Conservation (phyloP, 2,113 vertebrate genomes). For the Murina feae region DNA sequence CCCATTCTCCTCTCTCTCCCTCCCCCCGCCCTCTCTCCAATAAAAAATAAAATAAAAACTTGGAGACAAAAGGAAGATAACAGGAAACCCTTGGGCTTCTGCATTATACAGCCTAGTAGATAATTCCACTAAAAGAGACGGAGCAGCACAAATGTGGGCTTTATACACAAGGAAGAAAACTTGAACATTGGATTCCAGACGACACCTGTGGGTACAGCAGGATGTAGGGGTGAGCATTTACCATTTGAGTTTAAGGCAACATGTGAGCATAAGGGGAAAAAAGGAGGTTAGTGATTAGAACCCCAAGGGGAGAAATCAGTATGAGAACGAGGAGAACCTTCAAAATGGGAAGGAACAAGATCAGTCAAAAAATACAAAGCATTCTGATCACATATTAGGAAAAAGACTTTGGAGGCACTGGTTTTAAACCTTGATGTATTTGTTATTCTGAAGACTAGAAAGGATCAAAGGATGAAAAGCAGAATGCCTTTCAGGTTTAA, state of each 20-base stretch:
- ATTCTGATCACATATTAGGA: conserved; percentile 31
- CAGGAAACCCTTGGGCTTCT: neutral
- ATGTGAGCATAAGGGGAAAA: neutral
- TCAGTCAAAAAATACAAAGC: neutral
- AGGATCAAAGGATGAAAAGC: conserved; percentile 46
- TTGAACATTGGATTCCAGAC: neutral
- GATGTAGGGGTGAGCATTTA: neutral
- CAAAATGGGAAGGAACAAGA: conserved; percentile 22
- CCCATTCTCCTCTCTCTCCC: too few relatives aligned
- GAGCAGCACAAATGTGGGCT: neutral
- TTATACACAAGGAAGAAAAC: neutral
- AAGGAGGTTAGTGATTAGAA: too few relatives aligned
- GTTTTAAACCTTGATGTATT: conserved; percentile 35
- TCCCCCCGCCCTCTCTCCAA: too few relatives aligned
- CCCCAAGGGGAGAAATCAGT: neutral
- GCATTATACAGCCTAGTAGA: neutral
- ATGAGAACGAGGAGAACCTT: neutral
- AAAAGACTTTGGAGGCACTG: neutral
- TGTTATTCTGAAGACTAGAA: conserved; percentile 3
- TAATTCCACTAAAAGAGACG: conserved; percentile 6
- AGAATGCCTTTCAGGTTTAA: neutral
- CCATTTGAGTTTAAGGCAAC: neutral
- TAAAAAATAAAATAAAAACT: neutral
- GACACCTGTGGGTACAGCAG: neutral
- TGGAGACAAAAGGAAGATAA: neutral